phyloP scores from a whole-genome alignment of 2,797 vertebrate species.

The Margarornis squamiger region DNA sequence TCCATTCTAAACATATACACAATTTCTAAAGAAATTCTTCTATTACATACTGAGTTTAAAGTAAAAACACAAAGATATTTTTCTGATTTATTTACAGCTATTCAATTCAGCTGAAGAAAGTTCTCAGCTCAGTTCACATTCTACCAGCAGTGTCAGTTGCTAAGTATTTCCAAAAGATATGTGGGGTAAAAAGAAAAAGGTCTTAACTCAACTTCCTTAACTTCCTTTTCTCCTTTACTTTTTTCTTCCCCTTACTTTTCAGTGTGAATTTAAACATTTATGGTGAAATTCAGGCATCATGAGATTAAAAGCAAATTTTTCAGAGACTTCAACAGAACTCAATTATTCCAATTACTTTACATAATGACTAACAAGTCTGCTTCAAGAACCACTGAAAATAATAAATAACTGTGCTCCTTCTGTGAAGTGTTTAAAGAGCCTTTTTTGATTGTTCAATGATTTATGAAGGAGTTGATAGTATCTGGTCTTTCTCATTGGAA shows the following conservation, averaged over 20 bases:
- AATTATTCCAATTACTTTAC: background rate
- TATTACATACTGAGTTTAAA: background rate
- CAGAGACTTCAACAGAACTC: background rate
- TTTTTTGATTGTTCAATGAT: background rate
- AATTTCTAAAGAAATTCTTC: background rate
- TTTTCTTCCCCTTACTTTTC: background rate
- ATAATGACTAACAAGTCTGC: background rate
- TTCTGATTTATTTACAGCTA: background rate
- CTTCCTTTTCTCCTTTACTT: background rate
- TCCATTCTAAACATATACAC: background rate
- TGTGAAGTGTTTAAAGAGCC: background rate
- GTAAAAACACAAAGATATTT: background rate
- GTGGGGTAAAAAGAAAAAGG: background rate
- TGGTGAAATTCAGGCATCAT: background rate
- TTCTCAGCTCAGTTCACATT: background rate
- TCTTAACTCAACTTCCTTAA: background rate
- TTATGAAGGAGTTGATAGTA: background rate
- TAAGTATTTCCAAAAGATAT: background rate
- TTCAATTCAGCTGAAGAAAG: background rate
- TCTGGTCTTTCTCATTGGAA: background rate
- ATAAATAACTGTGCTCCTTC: background rate
- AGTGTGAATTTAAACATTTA: background rate
- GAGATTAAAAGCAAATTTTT: background rate
- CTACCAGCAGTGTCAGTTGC: background rate
- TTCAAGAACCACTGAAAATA: background rate